Evolutionary conservation across 1,140 invertebrate species (phyloP).

Genomic region (Littorina saxatilis): DNA sequence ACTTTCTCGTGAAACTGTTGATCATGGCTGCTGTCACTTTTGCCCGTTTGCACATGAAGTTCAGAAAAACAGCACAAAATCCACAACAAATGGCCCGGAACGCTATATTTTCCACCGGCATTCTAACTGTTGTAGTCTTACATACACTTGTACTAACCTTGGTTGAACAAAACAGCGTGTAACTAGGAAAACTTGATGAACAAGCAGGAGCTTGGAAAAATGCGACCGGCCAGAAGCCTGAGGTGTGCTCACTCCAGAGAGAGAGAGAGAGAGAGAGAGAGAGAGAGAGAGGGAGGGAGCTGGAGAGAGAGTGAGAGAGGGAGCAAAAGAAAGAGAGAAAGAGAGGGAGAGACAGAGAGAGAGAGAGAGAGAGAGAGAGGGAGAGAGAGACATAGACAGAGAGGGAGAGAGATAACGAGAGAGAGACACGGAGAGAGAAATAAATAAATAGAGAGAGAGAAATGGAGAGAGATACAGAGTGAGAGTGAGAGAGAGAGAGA

Average conservation of each 20-base stretch:
- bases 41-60: no score
- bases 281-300: neutral
- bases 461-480: neutral
- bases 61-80: no score
- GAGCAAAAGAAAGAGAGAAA: slow-evolving; percentile 16
- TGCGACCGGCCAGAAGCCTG: neutral
- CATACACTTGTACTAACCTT: no score
- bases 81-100: no score
- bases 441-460: neutral
- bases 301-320: slow-evolving; percentile 16
- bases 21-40: no score
- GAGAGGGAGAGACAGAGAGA: slow-evolving; percentile 22
- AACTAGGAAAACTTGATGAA: neutral
- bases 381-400: slow-evolving; percentile 1
- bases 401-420: neutral
- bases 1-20: no score
- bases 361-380: slow-evolving; percentile 16
- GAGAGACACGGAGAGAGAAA: neutral
- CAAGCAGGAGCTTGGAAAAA: no score
- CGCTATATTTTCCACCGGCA: no score
- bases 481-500: neutral
- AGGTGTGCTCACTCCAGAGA: no score
- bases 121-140: no score
- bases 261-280: neutral
- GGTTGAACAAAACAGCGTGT: no score